A percentile compares a stretch with the other conserved stretches of the same genome.
These are phyloP conservation scores for Brachypteracias leptosomus DNA, from an alignment of 2,113 vertebrate genomes.

Conservation along the genomic window DNA sequence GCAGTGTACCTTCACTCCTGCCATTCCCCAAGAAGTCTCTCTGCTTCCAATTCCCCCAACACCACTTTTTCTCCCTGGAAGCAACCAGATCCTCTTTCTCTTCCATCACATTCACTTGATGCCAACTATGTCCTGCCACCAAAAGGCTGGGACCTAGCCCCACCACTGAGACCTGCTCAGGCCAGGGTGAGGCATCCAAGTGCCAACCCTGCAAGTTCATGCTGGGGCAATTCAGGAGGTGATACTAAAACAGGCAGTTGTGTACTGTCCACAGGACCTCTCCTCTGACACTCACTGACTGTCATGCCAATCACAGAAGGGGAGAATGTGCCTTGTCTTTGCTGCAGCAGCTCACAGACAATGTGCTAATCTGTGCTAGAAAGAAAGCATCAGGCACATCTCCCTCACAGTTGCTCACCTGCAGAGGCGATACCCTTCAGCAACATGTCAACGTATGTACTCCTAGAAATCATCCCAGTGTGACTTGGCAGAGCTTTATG, in stretches of 20 bases:
- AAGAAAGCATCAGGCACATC: neutral
- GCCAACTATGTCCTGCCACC: fast-evolving
- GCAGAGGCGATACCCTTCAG: neutral
- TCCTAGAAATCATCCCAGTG: neutral
- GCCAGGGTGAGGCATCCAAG: neutral
- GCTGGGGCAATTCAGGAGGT: neutral
- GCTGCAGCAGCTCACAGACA: neutral
- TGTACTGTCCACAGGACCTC: neutral
- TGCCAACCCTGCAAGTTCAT: neutral
- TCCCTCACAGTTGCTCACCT: neutral
- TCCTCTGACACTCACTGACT: neutral
- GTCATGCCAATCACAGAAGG: fast-evolving
- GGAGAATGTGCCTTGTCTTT: neutral
- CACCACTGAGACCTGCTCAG: neutral
- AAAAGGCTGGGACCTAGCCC: neutral
- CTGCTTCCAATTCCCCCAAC: neutral
- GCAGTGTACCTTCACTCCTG: neutral
- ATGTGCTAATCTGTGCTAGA: neutral
- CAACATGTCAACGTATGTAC: fast-evolving
- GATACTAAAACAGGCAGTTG: neutral
- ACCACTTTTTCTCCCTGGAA: neutral
- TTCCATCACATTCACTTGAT: neutral
- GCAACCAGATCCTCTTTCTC: neutral
- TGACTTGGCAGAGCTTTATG: neutral
- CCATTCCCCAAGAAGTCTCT: neutral